Conservation (phyloP, 1,140 invertebrate genomes). For the Euglossa dilemma region DNA sequence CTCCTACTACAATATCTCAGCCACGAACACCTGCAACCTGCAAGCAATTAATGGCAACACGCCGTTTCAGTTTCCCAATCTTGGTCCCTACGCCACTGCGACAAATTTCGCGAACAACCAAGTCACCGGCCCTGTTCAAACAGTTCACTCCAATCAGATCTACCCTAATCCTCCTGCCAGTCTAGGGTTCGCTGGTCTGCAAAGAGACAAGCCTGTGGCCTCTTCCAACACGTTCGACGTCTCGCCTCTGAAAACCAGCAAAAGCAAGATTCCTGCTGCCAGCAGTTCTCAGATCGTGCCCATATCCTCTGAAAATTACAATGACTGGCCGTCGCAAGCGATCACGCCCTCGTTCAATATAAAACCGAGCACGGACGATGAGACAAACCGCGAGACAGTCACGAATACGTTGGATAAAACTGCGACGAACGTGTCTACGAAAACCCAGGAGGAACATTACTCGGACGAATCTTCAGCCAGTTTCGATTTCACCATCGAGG, state of each 20-base stretch:
- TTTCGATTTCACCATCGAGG: constrained; percentile 79
- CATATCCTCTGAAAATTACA: constrained; percentile 28
- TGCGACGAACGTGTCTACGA: constrained; percentile 17
- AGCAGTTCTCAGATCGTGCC: constrained; percentile 23
- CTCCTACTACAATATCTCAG: constrained; percentile 69
- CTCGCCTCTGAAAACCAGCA: constrained; percentile 32
- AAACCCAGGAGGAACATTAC: constrained; percentile 67
- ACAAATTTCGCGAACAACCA: constrained; percentile 57
- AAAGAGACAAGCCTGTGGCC: constrained; percentile 52
- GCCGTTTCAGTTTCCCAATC: constrained; percentile 60
- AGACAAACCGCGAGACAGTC: neutral
- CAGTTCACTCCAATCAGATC: constrained; percentile 51
- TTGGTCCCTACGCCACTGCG: constrained; percentile 58
- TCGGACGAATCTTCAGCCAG: constrained; percentile 75
- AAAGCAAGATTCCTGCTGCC: constrained; percentile 30
- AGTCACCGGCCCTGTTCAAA: constrained; percentile 41
- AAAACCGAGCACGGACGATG: neutral
- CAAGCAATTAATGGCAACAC: constrained; percentile 68
- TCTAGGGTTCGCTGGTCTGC: constrained; percentile 45
- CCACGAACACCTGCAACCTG: constrained; percentile 65
- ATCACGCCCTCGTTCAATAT: constrained; percentile 9
- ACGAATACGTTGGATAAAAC: constrained; percentile 32
- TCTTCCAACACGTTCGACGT: constrained; percentile 16
- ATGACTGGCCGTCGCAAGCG: constrained; percentile 46
- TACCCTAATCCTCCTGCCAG: constrained; percentile 64